Base-by-base conservation (phyloP, 1,140 invertebrate genomes). In the Aphelenchoides fujianensis region DNA sequence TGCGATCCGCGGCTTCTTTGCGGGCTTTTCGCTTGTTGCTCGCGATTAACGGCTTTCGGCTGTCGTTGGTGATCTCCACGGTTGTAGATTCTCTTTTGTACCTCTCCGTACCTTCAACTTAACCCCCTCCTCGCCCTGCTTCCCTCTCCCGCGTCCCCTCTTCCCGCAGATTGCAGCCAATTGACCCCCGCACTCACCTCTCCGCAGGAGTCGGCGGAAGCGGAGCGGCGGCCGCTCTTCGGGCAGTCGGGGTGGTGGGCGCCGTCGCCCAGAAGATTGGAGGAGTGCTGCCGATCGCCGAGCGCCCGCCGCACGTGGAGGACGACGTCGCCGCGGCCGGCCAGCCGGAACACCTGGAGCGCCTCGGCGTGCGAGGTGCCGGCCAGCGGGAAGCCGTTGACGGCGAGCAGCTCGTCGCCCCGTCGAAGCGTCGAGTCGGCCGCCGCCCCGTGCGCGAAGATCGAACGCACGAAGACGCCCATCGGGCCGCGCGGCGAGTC, bases 381-480 rank as follows among this genome's bases (percentile, higher is more conserved):
- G 74, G 91, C 89, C 74, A 92, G 89, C 12, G 90, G 88, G 73
- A 91, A 88, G 28, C 92, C 92, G 86, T 94, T 94, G 27, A 95
- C 89, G 53, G 91, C 90, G 67, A 94, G 86, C 74, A 95, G 91
- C 86, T 94, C 92, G 85, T 95, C 92, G 34, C 91, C 91, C 87
- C 90, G 90, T 61, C 94, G 87, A 74, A 88, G 89, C 63, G 91
- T 91, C 82, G 90, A 88, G 77, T 92, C 91, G 9, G 92, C 90
- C 27, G 92, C 92, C 86, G 94, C 90, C 12, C 93, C 93, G 76
- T 90, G 90, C 1, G 92, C 90, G 84, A 93, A 93, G 9, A 95
- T 90, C 0, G 92, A 92, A 85, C 94, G 92, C 0, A 95, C 91
- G 85, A 91, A 94, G 78, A 94, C 94, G 16, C 92, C 92, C 89